Percentiles rank a stretch among this genome's conserved stretches.
phyloP scores from a whole-genome alignment of 1,140 invertebrate genomes.

The Grapholita molesta region DNA sequence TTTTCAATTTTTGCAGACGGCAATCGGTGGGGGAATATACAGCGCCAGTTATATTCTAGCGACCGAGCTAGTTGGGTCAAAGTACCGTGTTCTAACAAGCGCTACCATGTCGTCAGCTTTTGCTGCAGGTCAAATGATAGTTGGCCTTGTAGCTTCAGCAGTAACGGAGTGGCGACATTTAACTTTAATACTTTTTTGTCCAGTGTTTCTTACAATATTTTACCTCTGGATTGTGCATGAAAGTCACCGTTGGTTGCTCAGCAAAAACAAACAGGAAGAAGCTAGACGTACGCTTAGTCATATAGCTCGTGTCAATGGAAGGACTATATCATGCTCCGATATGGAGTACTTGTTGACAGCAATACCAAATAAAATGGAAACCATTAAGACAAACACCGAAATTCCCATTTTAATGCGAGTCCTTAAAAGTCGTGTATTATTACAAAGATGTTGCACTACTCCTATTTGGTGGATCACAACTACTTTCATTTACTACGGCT shows the following conservation, averaged over 20 bases:
- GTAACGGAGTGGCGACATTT: constrained; percentile 84
- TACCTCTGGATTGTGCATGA: constrained; percentile 82
- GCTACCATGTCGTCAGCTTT: constrained; percentile 85
- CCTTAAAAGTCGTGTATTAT: constrained; percentile 79
- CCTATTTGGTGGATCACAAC: constrained; percentile 86
- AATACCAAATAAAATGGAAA: constrained; percentile 39
- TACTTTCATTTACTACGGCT: constrained; percentile 89
- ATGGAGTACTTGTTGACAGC: constrained; percentile 70
- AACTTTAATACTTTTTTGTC: constrained; percentile 82
- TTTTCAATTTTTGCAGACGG: constrained; percentile 60
- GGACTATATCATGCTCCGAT: constrained; percentile 74
- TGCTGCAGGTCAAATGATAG: constrained; percentile 83
- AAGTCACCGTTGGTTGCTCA: constrained; percentile 87
- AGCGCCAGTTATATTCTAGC: constrained; percentile 77
- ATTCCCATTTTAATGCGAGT: constrained; percentile 61
- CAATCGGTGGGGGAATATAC: constrained; percentile 60
- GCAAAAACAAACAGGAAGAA: constrained; percentile 83
- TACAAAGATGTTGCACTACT: constrained; percentile 83
- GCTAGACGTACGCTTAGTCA: constrained; percentile 79
- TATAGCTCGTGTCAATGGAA: constrained; percentile 83
- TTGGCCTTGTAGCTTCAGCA: constrained; percentile 83
- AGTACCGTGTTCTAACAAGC: constrained; percentile 84
- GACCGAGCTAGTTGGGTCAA: constrained; percentile 88
- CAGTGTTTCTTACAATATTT: constrained; percentile 81
- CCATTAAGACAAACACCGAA: constrained; percentile 27